These are phyloP conservation scores for Dryobates pubescens DNA, from an alignment of 2,797 vertebrate species.

Conservation along the genomic window DNA sequence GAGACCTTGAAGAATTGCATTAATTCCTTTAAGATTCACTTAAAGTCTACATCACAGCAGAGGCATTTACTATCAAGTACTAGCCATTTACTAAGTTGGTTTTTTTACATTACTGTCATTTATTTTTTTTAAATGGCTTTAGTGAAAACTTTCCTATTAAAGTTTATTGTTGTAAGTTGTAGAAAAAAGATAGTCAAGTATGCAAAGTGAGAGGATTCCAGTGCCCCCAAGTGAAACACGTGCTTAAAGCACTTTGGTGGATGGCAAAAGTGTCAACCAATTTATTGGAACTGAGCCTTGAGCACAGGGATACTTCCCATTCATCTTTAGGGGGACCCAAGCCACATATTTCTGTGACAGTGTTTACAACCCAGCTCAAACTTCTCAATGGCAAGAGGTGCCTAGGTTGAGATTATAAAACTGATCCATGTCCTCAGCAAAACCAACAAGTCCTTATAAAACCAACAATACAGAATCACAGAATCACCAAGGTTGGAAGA, in stretches of 20 bases:
- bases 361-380: neutral
- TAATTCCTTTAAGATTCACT: neutral
- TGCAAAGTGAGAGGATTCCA: neutral
- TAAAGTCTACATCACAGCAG: neutral
- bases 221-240: neutral
- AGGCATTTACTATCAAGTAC: neutral
- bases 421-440: neutral
- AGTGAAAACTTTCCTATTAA: neutral
- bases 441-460: neutral
- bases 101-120: neutral
- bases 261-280: neutral
- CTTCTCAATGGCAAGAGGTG: neutral
- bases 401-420: neutral
- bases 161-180: neutral
- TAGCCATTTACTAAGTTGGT: neutral
- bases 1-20: neutral
- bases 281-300: neutral
- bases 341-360: neutral
- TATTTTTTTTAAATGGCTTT: neutral
- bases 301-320: neutral
- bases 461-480: neutral
- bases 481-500: too few relatives aligned
- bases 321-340: neutral
- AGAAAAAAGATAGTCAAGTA: neutral
- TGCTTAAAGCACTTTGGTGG: neutral